phyloP scores from a whole-genome alignment of 2,113 vertebrate species.

The Lagenorhynchus albirostris region DNA sequence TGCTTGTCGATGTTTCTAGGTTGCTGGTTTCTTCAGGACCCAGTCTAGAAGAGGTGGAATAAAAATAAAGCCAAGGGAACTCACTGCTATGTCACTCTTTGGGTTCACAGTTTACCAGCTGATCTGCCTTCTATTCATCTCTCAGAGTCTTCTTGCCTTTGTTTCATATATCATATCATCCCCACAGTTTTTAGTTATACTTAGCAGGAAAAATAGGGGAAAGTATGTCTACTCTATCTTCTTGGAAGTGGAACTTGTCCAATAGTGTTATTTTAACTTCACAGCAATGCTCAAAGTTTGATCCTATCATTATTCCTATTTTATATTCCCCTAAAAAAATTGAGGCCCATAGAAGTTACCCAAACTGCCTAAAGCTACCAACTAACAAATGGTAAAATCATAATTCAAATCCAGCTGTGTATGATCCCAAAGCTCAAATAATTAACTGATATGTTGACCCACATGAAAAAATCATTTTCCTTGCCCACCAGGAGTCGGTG shows the following conservation, averaged over 20 bases:
- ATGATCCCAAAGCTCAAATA: not conserved
- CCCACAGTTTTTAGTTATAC: not conserved
- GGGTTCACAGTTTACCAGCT: not conserved
- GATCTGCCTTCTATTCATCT: not conserved
- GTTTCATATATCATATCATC: not conserved
- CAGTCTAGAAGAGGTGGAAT: not conserved
- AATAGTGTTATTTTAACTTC: not conserved
- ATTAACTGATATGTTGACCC: not conserved
- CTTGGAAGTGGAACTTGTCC: not conserved
- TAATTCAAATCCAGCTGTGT: not conserved
- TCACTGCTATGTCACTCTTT: not conserved
- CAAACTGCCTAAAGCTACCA: not conserved
- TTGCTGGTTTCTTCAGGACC: not conserved
- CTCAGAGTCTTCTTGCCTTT: not conserved
- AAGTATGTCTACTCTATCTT: not conserved
- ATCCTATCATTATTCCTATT: not conserved
- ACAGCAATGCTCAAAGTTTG: not conserved
- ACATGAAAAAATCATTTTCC: not conserved
- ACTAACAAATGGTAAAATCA: not conserved
- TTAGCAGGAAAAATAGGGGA: not conserved
- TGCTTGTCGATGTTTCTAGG: not conserved
- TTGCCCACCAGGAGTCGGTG: not conserved
- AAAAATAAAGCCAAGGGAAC: not conserved
- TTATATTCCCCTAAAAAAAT: not conserved
- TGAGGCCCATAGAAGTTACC: not conserved